These are phyloP conservation scores for Emydoidea blandingii DNA, from an alignment of 2,797 vertebrate species.

Conservation along the genomic window DNA sequence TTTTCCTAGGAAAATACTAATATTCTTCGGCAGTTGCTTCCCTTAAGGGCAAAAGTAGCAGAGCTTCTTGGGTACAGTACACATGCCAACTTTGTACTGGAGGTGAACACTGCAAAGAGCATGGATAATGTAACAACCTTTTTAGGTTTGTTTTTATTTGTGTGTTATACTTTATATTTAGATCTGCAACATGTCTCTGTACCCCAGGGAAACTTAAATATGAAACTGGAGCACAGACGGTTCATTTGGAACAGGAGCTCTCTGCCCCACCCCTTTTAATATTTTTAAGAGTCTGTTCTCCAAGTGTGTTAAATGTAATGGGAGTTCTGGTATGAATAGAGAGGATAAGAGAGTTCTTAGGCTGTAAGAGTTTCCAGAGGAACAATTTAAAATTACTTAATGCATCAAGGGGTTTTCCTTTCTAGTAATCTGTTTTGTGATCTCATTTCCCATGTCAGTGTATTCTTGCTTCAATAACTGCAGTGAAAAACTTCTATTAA, in stretches of 20 bases:
- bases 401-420: not conserved
- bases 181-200: not conserved
- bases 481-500: not conserved
- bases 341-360: not conserved
- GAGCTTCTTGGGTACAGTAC: slow-evolving; percentile 90
- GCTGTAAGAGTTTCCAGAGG: not conserved
- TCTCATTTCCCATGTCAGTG: not conserved
- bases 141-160: slow-evolving; percentile 79
- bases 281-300: not conserved
- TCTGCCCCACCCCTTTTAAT: not conserved
- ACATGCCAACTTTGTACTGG: slow-evolving; percentile 93
- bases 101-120: slow-evolving; percentile 93
- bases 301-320: not conserved
- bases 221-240: not conserved
- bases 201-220: not conserved
- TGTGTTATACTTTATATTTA: not conserved
- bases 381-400: not conserved
- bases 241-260: not conserved
- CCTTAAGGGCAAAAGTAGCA: slow-evolving; percentile 90
- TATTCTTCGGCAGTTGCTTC: slow-evolving; percentile 91
- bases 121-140: slow-evolving; percentile 79
- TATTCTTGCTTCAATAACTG: not conserved
- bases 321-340: not conserved
- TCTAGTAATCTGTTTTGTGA: not conserved
- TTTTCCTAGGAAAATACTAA: slow-evolving; percentile 88